A percentile compares a stretch with the other conserved stretches of the same genome.
Evolutionary conservation across 2,113 vertebrate genomes (phyloP).

Genomic region (Sinocyclocheilus maitianheensis): DNA sequence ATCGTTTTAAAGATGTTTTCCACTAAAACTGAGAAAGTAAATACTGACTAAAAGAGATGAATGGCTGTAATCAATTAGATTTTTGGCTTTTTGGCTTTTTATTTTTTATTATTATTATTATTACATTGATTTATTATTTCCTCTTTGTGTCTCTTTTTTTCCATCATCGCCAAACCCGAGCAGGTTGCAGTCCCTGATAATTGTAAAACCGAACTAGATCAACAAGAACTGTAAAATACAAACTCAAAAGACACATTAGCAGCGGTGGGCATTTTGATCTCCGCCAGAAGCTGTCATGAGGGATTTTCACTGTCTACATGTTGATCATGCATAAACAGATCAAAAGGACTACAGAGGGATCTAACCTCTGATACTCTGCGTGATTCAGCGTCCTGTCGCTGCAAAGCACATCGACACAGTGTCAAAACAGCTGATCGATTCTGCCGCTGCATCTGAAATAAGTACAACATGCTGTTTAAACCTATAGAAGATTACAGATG

Average conservation of each 20-base stretch:
- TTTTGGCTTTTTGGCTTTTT: background rate
- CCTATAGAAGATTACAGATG: background rate
- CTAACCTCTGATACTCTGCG: background rate
- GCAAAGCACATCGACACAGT: slow-evolving; percentile 3
- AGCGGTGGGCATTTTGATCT: background rate
- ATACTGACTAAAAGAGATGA: background rate
- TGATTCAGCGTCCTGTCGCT: background rate
- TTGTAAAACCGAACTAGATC: background rate
- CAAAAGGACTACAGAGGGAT: background rate
- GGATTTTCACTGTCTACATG: background rate
- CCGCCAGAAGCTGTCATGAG: background rate
- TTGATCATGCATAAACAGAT: background rate
- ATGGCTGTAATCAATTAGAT: background rate
- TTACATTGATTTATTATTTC: background rate
- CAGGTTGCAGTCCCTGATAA: background rate
- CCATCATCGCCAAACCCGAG: background rate
- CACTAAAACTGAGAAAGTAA: background rate
- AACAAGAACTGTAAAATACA: background rate
- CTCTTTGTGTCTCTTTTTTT: background rate
- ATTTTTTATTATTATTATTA: background rate
- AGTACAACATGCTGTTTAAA: background rate
- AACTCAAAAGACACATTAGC: background rate
- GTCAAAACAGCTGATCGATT: background rate
- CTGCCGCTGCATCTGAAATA: background rate
- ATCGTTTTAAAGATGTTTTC: background rate